These are phyloP conservation scores for Litoditis marina DNA, from an alignment of 2,888 invertebrate species.

Conservation along the genomic window DNA sequence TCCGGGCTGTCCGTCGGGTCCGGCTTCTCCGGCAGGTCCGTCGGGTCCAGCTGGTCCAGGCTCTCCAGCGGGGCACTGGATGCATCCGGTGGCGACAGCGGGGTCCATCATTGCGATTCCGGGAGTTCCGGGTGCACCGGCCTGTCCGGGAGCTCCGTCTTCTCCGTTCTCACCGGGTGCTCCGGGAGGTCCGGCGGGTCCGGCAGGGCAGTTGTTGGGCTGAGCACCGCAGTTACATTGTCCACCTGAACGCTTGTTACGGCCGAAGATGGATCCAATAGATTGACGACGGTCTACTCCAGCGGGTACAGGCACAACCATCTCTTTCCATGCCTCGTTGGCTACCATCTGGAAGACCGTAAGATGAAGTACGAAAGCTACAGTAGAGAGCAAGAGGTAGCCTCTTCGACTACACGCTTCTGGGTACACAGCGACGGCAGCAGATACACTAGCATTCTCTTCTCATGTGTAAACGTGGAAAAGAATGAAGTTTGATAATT, in stretches of 20 bases:
- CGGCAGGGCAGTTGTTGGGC: conserved; percentile 44
- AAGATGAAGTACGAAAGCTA: no score
- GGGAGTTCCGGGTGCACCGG: conserved; percentile 33
- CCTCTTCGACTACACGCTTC: no score
- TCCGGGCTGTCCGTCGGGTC: conserved; percentile 44
- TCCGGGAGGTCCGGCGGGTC: conserved; percentile 47
- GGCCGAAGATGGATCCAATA: conserved; percentile 36
- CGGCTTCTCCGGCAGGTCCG: conserved; percentile 35
- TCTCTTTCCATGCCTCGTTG: conserved; percentile 47
- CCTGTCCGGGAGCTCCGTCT: conserved; percentile 33
- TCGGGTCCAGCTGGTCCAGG: conserved; percentile 44
- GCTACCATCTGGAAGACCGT: conserved; percentile 33
- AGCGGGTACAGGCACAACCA: conserved; percentile 33
- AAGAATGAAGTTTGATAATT: no score
- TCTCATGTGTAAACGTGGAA: no score
- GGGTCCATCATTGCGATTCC: conserved; percentile 36
- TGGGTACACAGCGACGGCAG: no score
- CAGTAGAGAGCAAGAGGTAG: no score
- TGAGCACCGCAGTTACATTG: conserved; percentile 40
- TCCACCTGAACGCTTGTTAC: conserved; percentile 41
- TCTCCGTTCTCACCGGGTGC: conserved; percentile 43
- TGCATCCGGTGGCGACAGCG: conserved; percentile 35
- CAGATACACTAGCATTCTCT: no score
- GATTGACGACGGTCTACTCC: conserved; percentile 24
- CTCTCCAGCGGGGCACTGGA: conserved; percentile 48